Evolutionary conservation across 2,113 vertebrate genomes (phyloP).

Genomic region (cattle (Bos taurus)): DNA sequence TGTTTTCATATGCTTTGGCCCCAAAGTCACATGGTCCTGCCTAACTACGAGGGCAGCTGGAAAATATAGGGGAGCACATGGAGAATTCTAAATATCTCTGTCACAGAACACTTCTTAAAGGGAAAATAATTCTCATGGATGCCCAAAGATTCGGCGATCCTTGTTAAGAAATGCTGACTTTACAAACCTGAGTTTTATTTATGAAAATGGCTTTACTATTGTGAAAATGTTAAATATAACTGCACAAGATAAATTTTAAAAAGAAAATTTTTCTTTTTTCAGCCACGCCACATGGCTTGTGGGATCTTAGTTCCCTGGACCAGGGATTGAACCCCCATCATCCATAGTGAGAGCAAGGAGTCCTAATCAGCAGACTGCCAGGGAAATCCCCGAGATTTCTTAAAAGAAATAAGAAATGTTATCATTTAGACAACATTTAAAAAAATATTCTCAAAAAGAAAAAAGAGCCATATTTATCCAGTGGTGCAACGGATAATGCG

Average conservation of each 20-base stretch:
- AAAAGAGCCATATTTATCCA: background rate
- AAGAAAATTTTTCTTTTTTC: background rate
- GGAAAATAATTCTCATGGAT: background rate
- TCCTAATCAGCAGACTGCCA: background rate
- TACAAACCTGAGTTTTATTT: background rate
- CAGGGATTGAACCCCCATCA: background rate
- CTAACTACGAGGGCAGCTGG: background rate
- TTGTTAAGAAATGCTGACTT: background rate
- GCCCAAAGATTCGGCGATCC: background rate
- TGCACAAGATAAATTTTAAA: background rate
- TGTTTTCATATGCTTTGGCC: background rate
- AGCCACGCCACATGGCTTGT: background rate
- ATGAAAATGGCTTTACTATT: background rate
- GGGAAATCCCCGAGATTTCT: background rate
- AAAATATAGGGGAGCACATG: background rate
- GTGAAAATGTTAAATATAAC: background rate
- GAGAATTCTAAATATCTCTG: background rate
- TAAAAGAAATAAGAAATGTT: background rate
- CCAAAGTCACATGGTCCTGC: background rate
- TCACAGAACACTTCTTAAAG: background rate
- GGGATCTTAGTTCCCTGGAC: background rate
- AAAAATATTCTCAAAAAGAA: background rate
- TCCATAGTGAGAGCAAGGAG: background rate
- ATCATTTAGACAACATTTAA: background rate
- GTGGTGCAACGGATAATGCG: accelerated